Evolutionary conservation across 2,113 vertebrate species (phyloP).

Genomic region (Poicephalus gulielmi): DNA sequence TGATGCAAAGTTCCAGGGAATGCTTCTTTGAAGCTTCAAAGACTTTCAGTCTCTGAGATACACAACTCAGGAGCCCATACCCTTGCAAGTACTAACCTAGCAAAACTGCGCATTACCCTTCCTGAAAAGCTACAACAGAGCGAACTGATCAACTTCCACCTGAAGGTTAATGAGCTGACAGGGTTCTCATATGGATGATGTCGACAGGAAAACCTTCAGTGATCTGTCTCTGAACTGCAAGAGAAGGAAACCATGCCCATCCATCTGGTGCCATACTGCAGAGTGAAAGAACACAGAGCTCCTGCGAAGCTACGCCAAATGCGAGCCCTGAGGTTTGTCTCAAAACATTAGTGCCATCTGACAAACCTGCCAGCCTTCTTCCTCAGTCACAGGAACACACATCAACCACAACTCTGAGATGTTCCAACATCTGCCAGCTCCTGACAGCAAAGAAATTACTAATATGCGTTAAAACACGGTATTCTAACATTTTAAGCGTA

Average conservation of each 20-base stretch:
- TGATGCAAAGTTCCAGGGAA: neutral
- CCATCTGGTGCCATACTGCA: neutral
- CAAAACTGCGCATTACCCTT: neutral
- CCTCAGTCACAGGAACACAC: neutral
- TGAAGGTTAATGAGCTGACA: neutral
- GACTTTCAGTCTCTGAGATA: neutral
- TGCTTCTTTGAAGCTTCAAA: neutral
- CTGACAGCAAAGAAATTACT: neutral
- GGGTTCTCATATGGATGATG: neutral
- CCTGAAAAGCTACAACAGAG: neutral
- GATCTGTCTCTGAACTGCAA: neutral
- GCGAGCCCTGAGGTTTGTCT: neutral
- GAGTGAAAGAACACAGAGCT: neutral
- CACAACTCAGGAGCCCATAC: neutral
- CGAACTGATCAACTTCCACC: neutral
- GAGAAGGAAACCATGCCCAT: neutral
- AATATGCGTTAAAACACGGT: fast-evolving
- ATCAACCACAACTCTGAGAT: neutral
- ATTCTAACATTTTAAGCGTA: neutral
- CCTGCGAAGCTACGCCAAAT: neutral
- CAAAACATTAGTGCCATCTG: constrained; percentile 25
- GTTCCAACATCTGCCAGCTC: neutral
- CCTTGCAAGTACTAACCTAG: neutral
- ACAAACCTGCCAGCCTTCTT: neutral
- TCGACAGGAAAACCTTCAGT: constrained; percentile 43